phyloP scores from a whole-genome alignment of 1,140 invertebrate species.

The Plectrocnemia conspersa region DNA sequence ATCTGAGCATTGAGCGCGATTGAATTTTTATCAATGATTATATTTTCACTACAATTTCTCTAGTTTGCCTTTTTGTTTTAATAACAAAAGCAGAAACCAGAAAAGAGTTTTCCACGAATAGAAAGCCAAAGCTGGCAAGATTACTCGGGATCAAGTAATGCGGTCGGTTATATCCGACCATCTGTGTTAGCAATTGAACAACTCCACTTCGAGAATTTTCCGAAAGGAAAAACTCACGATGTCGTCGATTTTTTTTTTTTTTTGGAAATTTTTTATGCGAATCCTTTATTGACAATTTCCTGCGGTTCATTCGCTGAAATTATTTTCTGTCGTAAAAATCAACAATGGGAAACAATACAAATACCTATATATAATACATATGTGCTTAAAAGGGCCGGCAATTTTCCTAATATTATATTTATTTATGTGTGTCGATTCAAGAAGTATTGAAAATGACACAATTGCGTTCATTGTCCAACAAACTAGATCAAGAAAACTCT shows the following conservation, averaged over 20 bases:
- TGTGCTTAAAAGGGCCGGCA: no score
- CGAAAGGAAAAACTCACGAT: constrained; percentile 16
- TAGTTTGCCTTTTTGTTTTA: constrained; percentile 19
- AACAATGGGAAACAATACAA: no score
- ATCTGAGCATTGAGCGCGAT: no score
- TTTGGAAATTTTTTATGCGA: constrained; percentile 1
- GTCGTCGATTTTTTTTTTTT: background rate
- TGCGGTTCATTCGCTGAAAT: background rate
- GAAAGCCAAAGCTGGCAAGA: constrained; percentile 19
- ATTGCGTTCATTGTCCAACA: no score
- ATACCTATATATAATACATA: no score
- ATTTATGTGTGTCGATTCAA: no score
- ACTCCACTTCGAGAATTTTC: constrained; percentile 9
- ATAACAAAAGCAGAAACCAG: constrained; percentile 28
- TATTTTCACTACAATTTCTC: no score
- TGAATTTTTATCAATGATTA: no score
- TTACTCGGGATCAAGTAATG: constrained; percentile 29
- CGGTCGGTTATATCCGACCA: constrained; percentile 17
- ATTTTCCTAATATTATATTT: no score
- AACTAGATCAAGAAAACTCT: no score
- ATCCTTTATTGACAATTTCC: no score
- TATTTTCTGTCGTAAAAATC: background rate
- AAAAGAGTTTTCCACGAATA: constrained; percentile 16
- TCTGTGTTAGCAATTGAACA: constrained; percentile 26
- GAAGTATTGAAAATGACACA: no score